Evolutionary conservation across 2,797 vertebrate genomes (phyloP).

Genomic region (Gastrophryne carolinensis): DNA sequence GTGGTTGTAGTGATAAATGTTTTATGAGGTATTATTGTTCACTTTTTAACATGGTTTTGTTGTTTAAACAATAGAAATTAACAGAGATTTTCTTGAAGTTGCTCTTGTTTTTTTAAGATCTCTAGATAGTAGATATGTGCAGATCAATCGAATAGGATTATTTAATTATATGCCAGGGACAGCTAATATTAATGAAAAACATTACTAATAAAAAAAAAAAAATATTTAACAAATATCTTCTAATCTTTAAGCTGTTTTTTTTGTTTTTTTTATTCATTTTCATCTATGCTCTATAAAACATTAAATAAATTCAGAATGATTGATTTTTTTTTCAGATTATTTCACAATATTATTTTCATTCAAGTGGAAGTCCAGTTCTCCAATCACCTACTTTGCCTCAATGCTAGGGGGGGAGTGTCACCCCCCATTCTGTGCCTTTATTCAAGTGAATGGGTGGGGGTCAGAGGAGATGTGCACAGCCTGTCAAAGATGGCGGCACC

Average conservation of each 20-base stretch:
- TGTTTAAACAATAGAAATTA: conserved; percentile 19
- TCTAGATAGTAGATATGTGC: background rate
- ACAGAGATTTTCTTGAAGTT: conserved; percentile 14
- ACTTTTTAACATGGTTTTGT: conserved; percentile 19
- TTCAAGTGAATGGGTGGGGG: no score
- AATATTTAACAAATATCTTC: background rate
- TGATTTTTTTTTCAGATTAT: no score
- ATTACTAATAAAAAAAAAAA: background rate
- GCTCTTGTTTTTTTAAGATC: conserved; percentile 1
- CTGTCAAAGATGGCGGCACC: no score
- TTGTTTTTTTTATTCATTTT: background rate
- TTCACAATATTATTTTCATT: no score
- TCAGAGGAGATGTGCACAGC: no score
- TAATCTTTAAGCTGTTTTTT: background rate
- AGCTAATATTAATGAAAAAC: background rate
- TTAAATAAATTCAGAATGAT: no score
- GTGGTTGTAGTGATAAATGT: background rate
- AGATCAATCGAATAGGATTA: conserved; percentile 8
- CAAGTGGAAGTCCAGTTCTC: no score
- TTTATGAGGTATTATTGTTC: conserved; percentile 6
- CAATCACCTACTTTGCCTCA: no score
- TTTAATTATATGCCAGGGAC: background rate
- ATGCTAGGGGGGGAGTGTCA: no score
- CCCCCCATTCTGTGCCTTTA: no score
- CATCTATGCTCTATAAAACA: no score